Percentiles rank a stretch among this genome's conserved stretches.
These are phyloP conservation scores for Pseudoatta argentina DNA, from an alignment of 1,140 invertebrate species.

Conservation along the genomic window DNA sequence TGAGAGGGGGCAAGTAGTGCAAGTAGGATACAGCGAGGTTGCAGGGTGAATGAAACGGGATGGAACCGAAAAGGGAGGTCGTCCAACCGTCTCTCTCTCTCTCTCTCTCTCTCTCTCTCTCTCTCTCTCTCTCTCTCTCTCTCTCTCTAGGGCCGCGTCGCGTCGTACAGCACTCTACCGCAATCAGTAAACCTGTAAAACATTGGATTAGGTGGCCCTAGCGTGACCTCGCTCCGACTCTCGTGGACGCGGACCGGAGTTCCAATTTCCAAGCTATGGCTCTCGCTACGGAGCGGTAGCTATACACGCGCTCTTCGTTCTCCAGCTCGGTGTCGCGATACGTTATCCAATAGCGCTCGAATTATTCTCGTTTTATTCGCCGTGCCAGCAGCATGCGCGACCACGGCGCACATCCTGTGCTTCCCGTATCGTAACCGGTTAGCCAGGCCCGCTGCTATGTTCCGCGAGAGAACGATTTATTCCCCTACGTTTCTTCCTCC, in stretches of 20 bases:
- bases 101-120: neutral
- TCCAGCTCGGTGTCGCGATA: conserved; percentile 56
- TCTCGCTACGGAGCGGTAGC: neutral
- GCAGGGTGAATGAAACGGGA: conserved; percentile 29
- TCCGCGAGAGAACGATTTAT: conserved; percentile 51
- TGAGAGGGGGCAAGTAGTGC: neutral
- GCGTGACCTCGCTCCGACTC: conserved; percentile 63
- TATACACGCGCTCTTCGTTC: conserved; percentile 37
- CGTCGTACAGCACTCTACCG: conserved; percentile 69
- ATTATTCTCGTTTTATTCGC: conserved; percentile 66
- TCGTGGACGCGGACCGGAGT: conserved; percentile 46
- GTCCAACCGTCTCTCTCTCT: too few species aligned
- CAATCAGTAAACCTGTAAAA: conserved; percentile 83
- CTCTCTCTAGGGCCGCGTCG: conserved; percentile 30
- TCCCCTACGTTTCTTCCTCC: conserved; percentile 30
- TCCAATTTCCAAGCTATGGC: conserved; percentile 71
- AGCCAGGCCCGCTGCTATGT: conserved; percentile 43
- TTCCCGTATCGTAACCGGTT: conserved; percentile 59
- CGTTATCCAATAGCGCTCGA: conserved; percentile 65
- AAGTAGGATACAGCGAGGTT: neutral
- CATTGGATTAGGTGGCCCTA: conserved; percentile 80
- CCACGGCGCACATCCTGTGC: conserved; percentile 44
- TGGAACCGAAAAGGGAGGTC: neutral
- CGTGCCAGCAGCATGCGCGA: conserved; percentile 46
- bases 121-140: conserved; percentile 7